Conservation (phyloP, 37 sponge, comb jelly and placozoan genomes). For the Tethya wilhelma region DNA sequence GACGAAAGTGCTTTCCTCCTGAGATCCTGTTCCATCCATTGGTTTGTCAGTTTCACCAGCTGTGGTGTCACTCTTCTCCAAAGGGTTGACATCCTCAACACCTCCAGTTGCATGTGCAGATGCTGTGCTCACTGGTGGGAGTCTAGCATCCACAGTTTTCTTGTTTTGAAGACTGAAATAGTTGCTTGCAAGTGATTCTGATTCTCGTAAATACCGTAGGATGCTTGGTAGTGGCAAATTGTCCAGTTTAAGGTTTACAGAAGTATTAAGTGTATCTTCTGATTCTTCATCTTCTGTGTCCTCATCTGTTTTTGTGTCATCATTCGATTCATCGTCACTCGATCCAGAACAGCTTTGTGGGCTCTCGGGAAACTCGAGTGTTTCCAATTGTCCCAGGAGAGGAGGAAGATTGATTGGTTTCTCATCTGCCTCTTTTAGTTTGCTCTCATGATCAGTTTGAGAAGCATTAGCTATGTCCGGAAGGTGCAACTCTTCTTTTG, state of each 20-base stretch:
- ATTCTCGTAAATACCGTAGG: constrained; percentile 60
- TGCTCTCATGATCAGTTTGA: neutral
- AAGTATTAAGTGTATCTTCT: neutral
- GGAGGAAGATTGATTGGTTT: neutral
- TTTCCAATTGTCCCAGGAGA: too few relatives aligned
- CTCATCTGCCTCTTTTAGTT: neutral
- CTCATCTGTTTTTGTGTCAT: constrained; percentile 11
- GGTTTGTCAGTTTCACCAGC: neutral
- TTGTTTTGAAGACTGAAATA: constrained; percentile 45
- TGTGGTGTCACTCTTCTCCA: neutral
- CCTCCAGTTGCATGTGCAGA: neutral
- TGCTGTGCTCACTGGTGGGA: neutral
- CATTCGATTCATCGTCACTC: neutral
- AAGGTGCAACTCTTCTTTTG: too few relatives aligned
- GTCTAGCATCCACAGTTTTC: neutral
- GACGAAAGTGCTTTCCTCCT: neutral
- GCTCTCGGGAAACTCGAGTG: too few relatives aligned
- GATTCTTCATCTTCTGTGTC: constrained; percentile 8
- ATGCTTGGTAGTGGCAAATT: constrained; percentile 33
- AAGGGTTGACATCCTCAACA: neutral
- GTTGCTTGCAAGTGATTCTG: constrained; percentile 41
- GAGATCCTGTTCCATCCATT: neutral
- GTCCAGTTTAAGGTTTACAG: neutral
- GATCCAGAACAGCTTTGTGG: too few relatives aligned
- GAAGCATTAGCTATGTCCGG: too few relatives aligned